A percentile compares a stretch with the other conserved stretches of the same genome.
Evolutionary conservation across 2,113 vertebrate species (phyloP).

Genomic region (Reinhardtius hippoglossoides): DNA sequence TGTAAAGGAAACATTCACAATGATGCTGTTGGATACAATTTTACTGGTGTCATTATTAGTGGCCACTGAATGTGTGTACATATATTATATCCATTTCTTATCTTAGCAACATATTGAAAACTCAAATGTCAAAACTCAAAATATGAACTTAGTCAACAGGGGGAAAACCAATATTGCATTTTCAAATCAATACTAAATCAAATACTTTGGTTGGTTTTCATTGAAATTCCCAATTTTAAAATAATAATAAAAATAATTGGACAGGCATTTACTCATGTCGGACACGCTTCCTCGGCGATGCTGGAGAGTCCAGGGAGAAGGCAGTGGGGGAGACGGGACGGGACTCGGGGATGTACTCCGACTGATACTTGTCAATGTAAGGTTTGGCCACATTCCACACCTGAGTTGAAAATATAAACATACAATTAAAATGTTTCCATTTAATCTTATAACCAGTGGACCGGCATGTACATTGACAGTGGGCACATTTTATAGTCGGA

Average conservation of each 20-base stretch:
- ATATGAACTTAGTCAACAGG: neutral
- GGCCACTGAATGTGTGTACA: neutral
- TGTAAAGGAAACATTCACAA: neutral
- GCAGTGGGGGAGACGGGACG: constrained; percentile 92
- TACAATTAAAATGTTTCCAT: neutral
- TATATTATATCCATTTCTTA: neutral
- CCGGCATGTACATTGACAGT: neutral
- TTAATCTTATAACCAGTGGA: neutral
- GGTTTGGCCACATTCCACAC: constrained; percentile 94
- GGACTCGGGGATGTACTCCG: constrained; percentile 92
- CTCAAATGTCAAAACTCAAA: neutral
- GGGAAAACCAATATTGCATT: constrained; percentile 10
- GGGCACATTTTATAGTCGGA: neutral
- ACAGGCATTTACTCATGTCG: constrained; percentile 76
- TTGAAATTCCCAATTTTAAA: neutral
- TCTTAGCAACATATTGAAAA: neutral
- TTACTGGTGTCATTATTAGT: neutral
- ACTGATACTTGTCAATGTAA: constrained; percentile 96
- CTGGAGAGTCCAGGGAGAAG: constrained; percentile 88
- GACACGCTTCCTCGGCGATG: constrained; percentile 78
- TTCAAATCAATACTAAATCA: neutral
- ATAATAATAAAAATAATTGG: neutral
- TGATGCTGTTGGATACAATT: neutral
- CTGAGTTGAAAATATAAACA: constrained; percentile 72
- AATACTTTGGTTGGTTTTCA: neutral